A percentile compares a stretch with the other conserved stretches of the same genome.
phyloP scores from a whole-genome alignment of 2,888 invertebrate species.

The Asteroscopus sphinx region DNA sequence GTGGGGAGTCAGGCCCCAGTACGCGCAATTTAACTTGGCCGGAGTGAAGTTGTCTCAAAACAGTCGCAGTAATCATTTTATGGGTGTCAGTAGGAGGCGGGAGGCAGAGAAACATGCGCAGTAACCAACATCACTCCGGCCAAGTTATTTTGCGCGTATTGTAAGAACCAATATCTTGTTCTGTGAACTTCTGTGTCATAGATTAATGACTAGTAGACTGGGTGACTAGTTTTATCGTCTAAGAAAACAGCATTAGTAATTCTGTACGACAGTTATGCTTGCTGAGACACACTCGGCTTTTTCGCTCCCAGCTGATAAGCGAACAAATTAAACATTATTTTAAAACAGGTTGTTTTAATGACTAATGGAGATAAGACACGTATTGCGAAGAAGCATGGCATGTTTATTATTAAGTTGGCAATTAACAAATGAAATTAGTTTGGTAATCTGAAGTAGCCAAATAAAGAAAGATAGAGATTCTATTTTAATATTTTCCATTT shows the following conservation, averaged over 20 bases:
- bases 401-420: not conserved
- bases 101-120: too few species aligned
- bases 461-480: not conserved
- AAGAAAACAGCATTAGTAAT: constrained; percentile 10
- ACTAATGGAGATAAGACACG: constrained; percentile 33
- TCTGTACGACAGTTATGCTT: not conserved
- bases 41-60: too few species aligned
- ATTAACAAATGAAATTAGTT: not conserved
- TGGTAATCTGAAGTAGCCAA: not conserved
- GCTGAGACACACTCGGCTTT: constrained; percentile 6
- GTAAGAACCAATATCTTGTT: not conserved
- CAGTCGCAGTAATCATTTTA: too few species aligned
- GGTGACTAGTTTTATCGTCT: too few species aligned
- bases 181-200: not conserved
- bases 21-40: too few species aligned
- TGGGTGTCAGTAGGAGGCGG: too few species aligned
- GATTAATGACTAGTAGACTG: constrained; percentile 4
- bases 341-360: constrained; percentile 14
- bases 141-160: too few species aligned
- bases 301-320: constrained; percentile 37
- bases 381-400: not conserved
- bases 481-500: too few species aligned
- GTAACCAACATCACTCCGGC: too few species aligned
- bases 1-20: too few species aligned
- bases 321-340: constrained; percentile 13